Evolutionary conservation across 1,140 invertebrate species (phyloP).

Genomic region (Asobara japonica): DNA sequence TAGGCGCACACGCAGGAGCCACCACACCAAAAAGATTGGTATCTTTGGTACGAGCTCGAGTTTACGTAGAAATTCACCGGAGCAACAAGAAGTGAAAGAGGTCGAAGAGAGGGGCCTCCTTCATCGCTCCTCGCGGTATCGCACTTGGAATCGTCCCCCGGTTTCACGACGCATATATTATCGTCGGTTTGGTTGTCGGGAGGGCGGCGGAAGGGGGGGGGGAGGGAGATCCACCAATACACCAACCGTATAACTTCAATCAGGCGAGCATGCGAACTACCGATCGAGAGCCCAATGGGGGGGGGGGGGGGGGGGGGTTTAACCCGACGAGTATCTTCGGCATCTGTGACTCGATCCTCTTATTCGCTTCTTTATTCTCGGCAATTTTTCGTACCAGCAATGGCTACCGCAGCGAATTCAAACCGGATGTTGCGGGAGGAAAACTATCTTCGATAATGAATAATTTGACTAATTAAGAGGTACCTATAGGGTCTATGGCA

Average conservation of each 20-base stretch:
- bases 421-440: slow-evolving; percentile 9
- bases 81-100: slow-evolving; percentile 28
- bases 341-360: slow-evolving; percentile 24
- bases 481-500: no score
- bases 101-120: slow-evolving; percentile 28
- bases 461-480: neutral
- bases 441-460: neutral
- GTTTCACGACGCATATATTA: slow-evolving; percentile 62
- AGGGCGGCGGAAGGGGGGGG: no score
- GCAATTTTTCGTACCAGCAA: neutral
- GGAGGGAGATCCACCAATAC: no score
- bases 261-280: slow-evolving; percentile 30
- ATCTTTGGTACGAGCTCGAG: slow-evolving; percentile 58
- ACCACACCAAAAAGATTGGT: slow-evolving; percentile 45
- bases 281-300: slow-evolving; percentile 19
- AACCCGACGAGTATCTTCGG: slow-evolving; percentile 34
- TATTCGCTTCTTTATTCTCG: slow-evolving; percentile 24
- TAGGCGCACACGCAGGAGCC: slow-evolving; percentile 16
- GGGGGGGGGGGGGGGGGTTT: no score
- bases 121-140: slow-evolving; percentile 56
- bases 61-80: slow-evolving; percentile 61
- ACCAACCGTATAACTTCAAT: slow-evolving; percentile 35
- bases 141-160: slow-evolving; percentile 63
- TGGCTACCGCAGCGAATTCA: neutral
- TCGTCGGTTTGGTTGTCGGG: slow-evolving; percentile 25